A percentile compares a stretch with the other conserved stretches of the same genome.
These are phyloP conservation scores for Hydropsyche tenuis DNA, from an alignment of 1,140 invertebrate species.

Conservation along the genomic window DNA sequence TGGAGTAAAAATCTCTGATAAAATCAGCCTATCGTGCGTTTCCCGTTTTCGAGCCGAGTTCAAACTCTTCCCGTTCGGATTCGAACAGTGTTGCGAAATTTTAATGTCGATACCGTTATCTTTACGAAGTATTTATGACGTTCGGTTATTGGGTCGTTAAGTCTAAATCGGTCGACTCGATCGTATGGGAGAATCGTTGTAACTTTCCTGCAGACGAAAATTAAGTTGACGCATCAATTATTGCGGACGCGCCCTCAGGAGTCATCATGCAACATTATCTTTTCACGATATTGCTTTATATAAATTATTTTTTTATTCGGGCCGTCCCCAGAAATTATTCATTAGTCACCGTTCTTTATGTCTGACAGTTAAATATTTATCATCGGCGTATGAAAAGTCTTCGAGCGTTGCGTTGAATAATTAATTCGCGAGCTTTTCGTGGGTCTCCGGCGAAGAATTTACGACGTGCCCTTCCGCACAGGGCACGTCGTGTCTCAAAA, in stretches of 20 bases:
- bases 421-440: conserved; percentile 9
- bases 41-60: too few relatives aligned
- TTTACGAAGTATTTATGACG: background rate
- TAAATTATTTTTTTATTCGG: background rate
- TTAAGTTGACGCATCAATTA: conserved; percentile 4
- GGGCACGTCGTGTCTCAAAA: conserved; percentile 7
- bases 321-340: conserved; percentile 5
- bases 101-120: background rate
- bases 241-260: background rate
- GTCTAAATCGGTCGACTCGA: background rate
- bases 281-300: background rate
- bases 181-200: background rate
- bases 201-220: background rate
- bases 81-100: background rate
- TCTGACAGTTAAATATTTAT: conserved; percentile 19
- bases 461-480: conserved; percentile 4
- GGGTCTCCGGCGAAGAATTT: conserved; percentile 1
- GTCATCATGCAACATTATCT: background rate
- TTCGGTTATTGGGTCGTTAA: background rate
- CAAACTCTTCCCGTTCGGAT: background rate
- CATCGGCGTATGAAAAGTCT: conserved; percentile 20
- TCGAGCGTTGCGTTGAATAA: conserved; percentile 14
- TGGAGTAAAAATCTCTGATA: conserved; percentile 5
- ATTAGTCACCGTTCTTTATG: conserved; percentile 15
- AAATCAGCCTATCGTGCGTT: conserved; percentile 15